These are phyloP conservation scores for Hoplostethus atlanticus DNA, from an alignment of 2,797 vertebrate genomes.

Conservation along the genomic window DNA sequence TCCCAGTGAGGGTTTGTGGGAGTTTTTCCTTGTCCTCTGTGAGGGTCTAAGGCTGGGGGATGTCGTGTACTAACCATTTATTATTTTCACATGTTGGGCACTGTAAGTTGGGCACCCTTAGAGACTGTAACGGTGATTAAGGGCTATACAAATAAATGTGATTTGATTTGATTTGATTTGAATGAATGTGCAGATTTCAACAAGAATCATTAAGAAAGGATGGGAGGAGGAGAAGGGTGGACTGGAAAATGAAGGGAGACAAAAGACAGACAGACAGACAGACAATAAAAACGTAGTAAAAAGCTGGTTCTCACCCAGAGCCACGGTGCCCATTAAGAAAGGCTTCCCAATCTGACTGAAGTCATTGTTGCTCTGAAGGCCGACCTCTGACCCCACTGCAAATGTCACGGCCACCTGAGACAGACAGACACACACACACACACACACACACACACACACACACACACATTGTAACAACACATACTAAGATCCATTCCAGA, in stretches of 20 bases:
- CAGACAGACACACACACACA: slow-evolving; percentile 55
- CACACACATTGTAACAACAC: not conserved
- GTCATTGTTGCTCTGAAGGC: slow-evolving; percentile 82
- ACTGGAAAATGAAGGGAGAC: not conserved
- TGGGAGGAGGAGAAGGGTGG: not conserved
- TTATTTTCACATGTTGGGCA: too few species aligned
- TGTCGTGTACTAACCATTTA: too few species aligned
- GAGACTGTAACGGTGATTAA: too few species aligned
- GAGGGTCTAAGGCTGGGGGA: too few species aligned
- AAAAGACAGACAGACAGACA: slow-evolving; percentile 34
- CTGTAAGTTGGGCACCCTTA: too few species aligned
- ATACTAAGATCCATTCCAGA: too few species aligned
- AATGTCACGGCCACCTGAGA: slow-evolving; percentile 84
- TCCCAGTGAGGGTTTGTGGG: too few species aligned
- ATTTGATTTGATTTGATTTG: too few species aligned
- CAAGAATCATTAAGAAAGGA: not conserved
- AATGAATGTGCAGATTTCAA: too few species aligned
- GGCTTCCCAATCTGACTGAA: slow-evolving; percentile 84
- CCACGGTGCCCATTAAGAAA: slow-evolving; percentile 84
- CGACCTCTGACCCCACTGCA: slow-evolving; percentile 83
- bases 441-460: slow-evolving; percentile 21
- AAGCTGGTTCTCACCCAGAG: slow-evolving; percentile 76
- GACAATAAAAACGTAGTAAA: not conserved
- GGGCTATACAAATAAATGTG: too few species aligned
- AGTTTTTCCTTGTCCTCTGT: too few species aligned